phyloP scores from a whole-genome alignment of 2,113 vertebrate species.

The Nestor notabilis region DNA sequence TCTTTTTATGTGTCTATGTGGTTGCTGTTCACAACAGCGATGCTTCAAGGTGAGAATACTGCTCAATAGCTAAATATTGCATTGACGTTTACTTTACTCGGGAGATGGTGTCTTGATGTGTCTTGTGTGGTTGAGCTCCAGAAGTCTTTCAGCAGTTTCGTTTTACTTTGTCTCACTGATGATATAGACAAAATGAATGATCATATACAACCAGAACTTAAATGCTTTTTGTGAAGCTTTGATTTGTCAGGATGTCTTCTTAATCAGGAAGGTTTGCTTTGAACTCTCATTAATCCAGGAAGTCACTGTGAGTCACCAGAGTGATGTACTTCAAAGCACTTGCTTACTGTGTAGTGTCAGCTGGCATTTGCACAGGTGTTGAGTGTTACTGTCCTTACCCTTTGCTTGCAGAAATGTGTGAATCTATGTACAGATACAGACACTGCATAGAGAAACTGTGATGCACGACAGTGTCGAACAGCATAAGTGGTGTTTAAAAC shows the following conservation, averaged over 20 bases:
- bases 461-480: background rate
- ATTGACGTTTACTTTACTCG: background rate
- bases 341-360: background rate
- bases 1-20: constrained; percentile 17
- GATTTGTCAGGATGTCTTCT: background rate
- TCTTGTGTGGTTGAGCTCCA: background rate
- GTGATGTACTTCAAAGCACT: background rate
- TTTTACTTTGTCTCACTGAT: background rate
- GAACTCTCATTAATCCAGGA: background rate
- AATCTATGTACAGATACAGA: background rate
- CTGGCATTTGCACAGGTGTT: background rate
- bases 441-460: background rate
- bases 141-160: background rate
- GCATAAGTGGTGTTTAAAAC: background rate
- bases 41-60: constrained; percentile 70
- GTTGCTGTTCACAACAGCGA: constrained; percentile 53
- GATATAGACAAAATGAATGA: background rate
- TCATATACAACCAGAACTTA: background rate
- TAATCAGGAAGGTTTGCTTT: background rate
- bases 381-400: background rate
- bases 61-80: background rate
- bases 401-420: background rate
- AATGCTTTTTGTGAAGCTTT: background rate
- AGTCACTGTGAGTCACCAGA: background rate
- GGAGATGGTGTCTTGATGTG: background rate